Percentiles rank a stretch among this genome's conserved stretches.
phyloP scores from a whole-genome alignment of 2,797 vertebrate species.

The Notolabrus celidotus region DNA sequence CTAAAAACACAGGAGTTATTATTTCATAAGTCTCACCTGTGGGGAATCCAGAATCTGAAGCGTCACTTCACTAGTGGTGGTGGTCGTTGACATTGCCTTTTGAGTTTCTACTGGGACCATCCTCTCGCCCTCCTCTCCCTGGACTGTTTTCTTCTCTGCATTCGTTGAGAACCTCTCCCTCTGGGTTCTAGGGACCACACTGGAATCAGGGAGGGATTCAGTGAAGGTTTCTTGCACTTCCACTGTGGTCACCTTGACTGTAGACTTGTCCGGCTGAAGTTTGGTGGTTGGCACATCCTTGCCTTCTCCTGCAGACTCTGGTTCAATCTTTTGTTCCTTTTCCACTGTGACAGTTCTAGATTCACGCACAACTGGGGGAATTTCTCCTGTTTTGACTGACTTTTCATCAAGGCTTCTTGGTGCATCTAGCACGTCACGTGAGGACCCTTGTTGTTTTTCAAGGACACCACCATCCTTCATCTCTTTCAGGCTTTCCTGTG shows the following conservation, averaged over 20 bases:
- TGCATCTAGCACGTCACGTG: too few species aligned
- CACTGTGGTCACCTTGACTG: neutral
- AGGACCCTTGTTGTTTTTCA: neutral
- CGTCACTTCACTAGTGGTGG: constrained; percentile 4
- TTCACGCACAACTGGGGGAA: neutral
- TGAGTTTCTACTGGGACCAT: neutral
- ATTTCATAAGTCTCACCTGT: constrained; percentile 65
- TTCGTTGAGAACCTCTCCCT: neutral
- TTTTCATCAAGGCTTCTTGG: neutral
- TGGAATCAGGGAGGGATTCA: constrained; percentile 2
- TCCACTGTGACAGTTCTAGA: neutral
- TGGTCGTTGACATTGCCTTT: constrained; percentile 10
- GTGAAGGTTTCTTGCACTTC: constrained; percentile 9
- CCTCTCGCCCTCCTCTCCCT: constrained; percentile 19
- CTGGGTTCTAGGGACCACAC: neutral
- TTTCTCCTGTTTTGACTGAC: constrained; percentile 2
- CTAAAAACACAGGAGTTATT: too few species aligned
- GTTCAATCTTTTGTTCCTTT: neutral
- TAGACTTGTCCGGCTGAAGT: neutral
- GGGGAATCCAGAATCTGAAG: constrained; percentile 17
- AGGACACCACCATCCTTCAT: neutral
- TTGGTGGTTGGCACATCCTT: neutral
- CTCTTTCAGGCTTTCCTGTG: neutral
- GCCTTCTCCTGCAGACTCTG: neutral
- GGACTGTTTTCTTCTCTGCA: constrained; percentile 6